These are phyloP conservation scores for Phasianus colchicus DNA, from an alignment of 2,113 vertebrate species.

Conservation along the genomic window DNA sequence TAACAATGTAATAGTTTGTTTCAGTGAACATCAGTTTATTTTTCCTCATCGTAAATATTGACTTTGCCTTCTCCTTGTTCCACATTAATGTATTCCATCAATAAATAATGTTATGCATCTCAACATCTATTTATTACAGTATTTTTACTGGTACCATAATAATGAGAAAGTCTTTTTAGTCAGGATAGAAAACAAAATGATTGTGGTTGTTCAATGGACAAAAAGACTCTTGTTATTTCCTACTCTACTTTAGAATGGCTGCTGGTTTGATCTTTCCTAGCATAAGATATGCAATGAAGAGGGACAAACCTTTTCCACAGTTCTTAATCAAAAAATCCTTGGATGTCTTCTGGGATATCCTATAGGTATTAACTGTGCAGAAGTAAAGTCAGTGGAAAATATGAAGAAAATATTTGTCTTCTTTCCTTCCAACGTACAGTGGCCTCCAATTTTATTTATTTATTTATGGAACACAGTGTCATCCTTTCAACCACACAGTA, in stretches of 20 bases:
- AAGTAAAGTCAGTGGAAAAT: background rate
- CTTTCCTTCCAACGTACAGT: background rate
- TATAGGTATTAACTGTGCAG: background rate
- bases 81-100: conserved; percentile 13
- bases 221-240: background rate
- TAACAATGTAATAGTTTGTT: background rate
- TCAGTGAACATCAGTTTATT: background rate
- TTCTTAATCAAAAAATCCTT: background rate
- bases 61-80: conserved; percentile 35
- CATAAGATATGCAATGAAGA: background rate
- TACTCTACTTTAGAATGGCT: background rate
- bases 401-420: background rate
- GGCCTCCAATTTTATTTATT: background rate
- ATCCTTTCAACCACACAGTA: background rate
- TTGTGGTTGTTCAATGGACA: background rate
- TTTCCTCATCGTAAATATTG: conserved; percentile 28
- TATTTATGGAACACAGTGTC: background rate
- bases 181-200: background rate
- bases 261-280: background rate
- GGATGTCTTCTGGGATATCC: background rate
- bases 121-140: background rate
- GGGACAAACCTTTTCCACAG: background rate
- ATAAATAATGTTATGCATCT: conserved; percentile 37
- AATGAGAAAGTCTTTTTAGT: conserved; percentile 20
- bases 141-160: background rate